These are phyloP conservation scores for Busseola fusca DNA, from an alignment of 2,888 invertebrate genomes.

Conservation along the genomic window DNA sequence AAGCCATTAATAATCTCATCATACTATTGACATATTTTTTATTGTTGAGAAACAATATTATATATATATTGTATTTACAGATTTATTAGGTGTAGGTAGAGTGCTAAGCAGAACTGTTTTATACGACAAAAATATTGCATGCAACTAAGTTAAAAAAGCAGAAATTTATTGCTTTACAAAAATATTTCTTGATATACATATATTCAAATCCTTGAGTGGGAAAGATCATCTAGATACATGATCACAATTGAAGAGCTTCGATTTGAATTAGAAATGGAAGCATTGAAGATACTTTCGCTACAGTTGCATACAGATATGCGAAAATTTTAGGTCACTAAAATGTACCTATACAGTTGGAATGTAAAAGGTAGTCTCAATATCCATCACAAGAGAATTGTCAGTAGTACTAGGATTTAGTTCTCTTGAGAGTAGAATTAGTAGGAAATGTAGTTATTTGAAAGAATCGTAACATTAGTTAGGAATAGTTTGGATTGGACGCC, in stretches of 20 bases:
- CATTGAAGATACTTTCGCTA: neutral
- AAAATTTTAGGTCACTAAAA: neutral
- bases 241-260: neutral
- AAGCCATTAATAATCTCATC: conserved; percentile 23
- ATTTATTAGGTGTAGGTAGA: conserved; percentile 14
- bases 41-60: conserved; percentile 27
- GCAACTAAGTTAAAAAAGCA: conserved; percentile 37
- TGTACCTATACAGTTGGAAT: neutral
- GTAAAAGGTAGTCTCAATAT: neutral
- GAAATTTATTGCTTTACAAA: conserved; percentile 1
- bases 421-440: conserved; percentile 3
- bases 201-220: neutral
- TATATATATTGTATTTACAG: conserved; percentile 55
- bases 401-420: conserved; percentile 4
- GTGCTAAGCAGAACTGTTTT: conserved; percentile 36
- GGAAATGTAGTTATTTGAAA: conserved; percentile 21
- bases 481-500: neutral
- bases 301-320: neutral
- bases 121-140: conserved; percentile 37
- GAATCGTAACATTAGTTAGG: conserved; percentile 8
- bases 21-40: conserved; percentile 15
- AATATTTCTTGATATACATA: neutral
- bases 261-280: neutral
- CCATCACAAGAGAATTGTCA: neutral
- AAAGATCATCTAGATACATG: neutral